Base-by-base conservation (phyloP, 2,113 vertebrate genomes). In the Sylvietta virens region DNA sequence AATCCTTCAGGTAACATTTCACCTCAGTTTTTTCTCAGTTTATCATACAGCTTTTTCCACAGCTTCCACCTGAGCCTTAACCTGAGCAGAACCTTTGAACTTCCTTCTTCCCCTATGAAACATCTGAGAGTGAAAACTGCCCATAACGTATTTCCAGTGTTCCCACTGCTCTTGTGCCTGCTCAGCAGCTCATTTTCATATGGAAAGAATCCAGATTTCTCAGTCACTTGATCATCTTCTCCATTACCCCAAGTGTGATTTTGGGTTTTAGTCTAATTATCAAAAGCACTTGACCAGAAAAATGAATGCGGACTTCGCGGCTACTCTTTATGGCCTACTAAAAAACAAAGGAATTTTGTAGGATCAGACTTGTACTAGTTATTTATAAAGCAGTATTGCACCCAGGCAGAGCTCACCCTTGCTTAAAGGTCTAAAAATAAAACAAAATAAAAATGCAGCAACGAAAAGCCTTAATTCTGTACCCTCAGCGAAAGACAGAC, bases 141-240 rank as follows among this genome's bases (percentile, higher is more conserved):
- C 65, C 50, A 5, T 3, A 40, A 57, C 0, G 1, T 19, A 40
- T 67, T 35, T 33, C 12, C 39, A 26, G 0, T 3, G 9, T 4
- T 84, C 51, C 76, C 44, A 44, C 4, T n/a, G n/a, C 27, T 60
- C 54, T 47, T 81, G 67, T 26, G 72, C 54, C 74, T 45, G 14
- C 37, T 57, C 28, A 28, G 6, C 39, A 81, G 44, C 42, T 76
- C 50, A 8, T 80, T 77, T 83, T 24, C 71, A 58, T 23, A 28
- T 14, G 33, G 30, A 31, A 84, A 50, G 26, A 53, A 48, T 7
- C 26, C 24, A 71, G 60, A 22, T 9, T 79, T 72, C 50, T n/a
- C n/a, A 64, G 40, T 8, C 2, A 3, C n/a, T 26, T 82, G 47
- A 70, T 53, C n/a, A 87, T 61, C n/a, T 79, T n/a, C 54, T 65